Evolutionary conservation across 64 coral and sea anemone genomes (phyloP), one percentile per base, ranked within the genome.

Genomic region (Actinia tenebrosa): DNA sequence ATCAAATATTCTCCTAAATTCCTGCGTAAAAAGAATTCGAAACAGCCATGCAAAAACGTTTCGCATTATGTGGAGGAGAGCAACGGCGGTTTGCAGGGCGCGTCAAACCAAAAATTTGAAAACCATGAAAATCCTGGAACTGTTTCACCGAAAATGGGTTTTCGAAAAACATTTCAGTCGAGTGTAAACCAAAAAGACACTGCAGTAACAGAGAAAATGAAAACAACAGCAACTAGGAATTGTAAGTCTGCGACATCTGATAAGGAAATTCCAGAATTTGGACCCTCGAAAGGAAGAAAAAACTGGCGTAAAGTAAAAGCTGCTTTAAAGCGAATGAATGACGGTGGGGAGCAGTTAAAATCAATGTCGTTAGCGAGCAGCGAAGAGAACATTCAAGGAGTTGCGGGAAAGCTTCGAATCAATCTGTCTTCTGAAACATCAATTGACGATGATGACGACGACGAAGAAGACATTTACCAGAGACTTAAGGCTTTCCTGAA

Each of bases 301-400:
- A 79, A 79, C 23, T 79, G 77, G 77, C 45, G 37, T 79, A 79
- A 79, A 47, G 77, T 79, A 16, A 79, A 79, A 45, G 30, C 77
- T 79, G 77, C 77, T 2, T 47, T 79, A 6, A 79, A 79, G 45
- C 19, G 64, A n/a, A 69, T 69, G 64, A 69, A 69, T 69, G 64
- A 69, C 22, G 20, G 64, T 69, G n/a, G 64, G 7, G 64, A 69
- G n/a, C 20, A 69, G 64, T 69, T 25, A 20, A 69, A 20, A 20
- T 5, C 19, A 69, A 10, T 1, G 18, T 69, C 30, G 30, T 37
- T 69, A 1, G 7, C 64, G 22, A 69, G 4, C n/a, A 69, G 6
- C 64, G 64, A 69, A 69, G 64, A 69, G 3, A 69, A 25, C 64
- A 69, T 3, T 25, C 64, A 69, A 69, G 64, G n/a, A 23, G 22